Evolutionary conservation across 2,797 vertebrate genomes (phyloP), one percentile per base, ranked within the genome.

Genomic region (Chanos chanos): DNA sequence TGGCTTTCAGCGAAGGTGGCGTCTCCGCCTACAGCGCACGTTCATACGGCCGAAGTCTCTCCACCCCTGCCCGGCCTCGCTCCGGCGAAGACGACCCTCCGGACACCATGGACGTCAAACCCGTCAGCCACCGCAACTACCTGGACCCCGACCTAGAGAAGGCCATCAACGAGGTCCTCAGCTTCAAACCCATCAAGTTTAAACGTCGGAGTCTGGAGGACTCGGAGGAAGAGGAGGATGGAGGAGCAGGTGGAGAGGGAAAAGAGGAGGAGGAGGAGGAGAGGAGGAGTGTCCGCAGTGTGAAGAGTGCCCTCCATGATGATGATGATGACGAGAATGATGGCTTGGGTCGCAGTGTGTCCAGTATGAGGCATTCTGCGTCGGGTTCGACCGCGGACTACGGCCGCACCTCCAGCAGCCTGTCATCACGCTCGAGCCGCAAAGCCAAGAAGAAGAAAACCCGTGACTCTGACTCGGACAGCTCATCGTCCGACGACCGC

Each of bases 131-230:
- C 31, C 91, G 84, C 60, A 95, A 92, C 78, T 98, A 94, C 83
- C 79, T 99, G 36, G 97, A 99, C 81, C 95, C 96, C 0, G 94
- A 95, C 57, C 81, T 99, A 66, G 97, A 99, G 75, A 94, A 95
- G 0, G 95, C 97, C 43, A 99, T 99, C 80, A 93, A 93, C 0
- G 96, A 99, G 80, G 96, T 99, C 51, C 80, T 99, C 68, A 97
- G 89, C 81, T 99, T 97, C 82, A 95, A 94, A 67, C 93, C 94
- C 7, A 85, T 84, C 47, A 85, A 90, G 41, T 92, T 92, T 70
- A 92, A 92, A 79, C 89, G 90, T 51, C 93, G 91, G 74, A 93
- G 92, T 69, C 86, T 93, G 18, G 91, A 92, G 0, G 90, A 93
- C 48, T 94, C 93, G 0, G 94, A 93, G 1, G 90, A 85, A 0